Base-by-base conservation (phyloP, 2,113 vertebrate genomes). In the Felis catus region DNA sequence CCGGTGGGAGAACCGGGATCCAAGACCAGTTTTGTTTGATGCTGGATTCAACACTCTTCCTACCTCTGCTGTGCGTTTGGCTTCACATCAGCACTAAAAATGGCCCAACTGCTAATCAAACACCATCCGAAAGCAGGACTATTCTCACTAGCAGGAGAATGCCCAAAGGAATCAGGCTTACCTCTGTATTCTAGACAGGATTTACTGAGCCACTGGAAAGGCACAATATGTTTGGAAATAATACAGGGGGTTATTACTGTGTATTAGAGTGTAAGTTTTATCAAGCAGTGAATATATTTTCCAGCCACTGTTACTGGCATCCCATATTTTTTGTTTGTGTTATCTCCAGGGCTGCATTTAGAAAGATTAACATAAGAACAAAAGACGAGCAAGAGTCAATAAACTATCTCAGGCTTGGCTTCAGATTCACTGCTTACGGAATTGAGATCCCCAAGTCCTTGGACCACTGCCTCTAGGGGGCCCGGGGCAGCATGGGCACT, bases 211-310 rank as follows among this genome's bases (percentile, higher is more conserved):
- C 70, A 25, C 78, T 51, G 71, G 58, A 65, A 92, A 90, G 55
- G 65, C 13, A 6, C 11, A 39, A 7, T 1, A 0, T 66, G 27
- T 76, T 78, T 7, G 39, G 80, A 81, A 78, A 65, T 58, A 73
- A 92, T 51, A n/a, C 45, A 65, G 36, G 45, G 70, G 13, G 53
- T 82, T 86, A 21, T 48, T 80, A 65, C 63, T 83, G 23, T 65
- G 18, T 80, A 61, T 91, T 74, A 79, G 23, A 71, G 65, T 41
- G 23, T 90, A 36, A 45, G 90, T 51, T 76, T 91, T 48, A 93
- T 95, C 33, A 68, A 96, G 66, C 7, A 41, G 71, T 39, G 87
- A 91, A 31, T 87, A 45, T 45, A 94, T 93, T 95, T 86, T 31
- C 81, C 39, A 18, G 61, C 41, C 58, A 25, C 65, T 55, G 16